Percentiles rank a stretch among this genome's conserved stretches.
phyloP scores from a whole-genome alignment of 37 sponge, comb jelly and placozoan genomes.

The Ianthella basta region DNA sequence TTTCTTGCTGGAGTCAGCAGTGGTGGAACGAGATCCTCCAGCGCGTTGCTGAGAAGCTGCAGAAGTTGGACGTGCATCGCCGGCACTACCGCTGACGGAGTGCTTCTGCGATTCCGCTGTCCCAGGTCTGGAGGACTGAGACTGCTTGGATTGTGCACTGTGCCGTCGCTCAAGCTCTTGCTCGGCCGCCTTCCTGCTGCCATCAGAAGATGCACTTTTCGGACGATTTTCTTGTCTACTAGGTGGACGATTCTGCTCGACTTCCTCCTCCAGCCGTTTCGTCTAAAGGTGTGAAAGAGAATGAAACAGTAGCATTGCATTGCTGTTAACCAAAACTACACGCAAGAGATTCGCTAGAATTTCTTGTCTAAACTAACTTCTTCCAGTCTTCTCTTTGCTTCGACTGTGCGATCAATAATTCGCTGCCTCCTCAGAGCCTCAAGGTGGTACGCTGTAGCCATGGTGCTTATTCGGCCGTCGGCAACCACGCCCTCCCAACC shows the following conservation, averaged over 20 bases:
- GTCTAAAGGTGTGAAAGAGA: no score
- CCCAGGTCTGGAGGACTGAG: constrained; percentile 5
- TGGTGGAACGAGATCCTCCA: neutral
- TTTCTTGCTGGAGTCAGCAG: neutral
- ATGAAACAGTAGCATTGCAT: no score
- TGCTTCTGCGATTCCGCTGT: constrained; percentile 12
- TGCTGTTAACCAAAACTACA: no score
- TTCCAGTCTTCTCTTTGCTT: constrained; percentile 24
- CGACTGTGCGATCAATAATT: constrained; percentile 48
- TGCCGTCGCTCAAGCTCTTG: neutral
- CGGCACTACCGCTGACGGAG: neutral
- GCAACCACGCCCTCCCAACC: neutral
- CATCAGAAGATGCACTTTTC: neutral
- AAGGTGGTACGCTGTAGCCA: constrained; percentile 61
- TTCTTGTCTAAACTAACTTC: neutral
- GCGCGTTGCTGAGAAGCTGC: neutral
- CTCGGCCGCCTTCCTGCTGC: no score
- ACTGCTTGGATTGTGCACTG: neutral
- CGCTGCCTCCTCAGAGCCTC: constrained; percentile 75
- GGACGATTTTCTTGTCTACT: neutral
- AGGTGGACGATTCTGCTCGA: neutral
- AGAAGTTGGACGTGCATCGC: neutral
- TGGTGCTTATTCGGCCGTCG: neutral
- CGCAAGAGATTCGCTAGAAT: no score
- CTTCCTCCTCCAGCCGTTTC: neutral